A percentile compares a stretch with the other conserved stretches of the same genome.
Conservation (phyloP, 2,113 vertebrate species). For the Rynchops niger region DNA sequence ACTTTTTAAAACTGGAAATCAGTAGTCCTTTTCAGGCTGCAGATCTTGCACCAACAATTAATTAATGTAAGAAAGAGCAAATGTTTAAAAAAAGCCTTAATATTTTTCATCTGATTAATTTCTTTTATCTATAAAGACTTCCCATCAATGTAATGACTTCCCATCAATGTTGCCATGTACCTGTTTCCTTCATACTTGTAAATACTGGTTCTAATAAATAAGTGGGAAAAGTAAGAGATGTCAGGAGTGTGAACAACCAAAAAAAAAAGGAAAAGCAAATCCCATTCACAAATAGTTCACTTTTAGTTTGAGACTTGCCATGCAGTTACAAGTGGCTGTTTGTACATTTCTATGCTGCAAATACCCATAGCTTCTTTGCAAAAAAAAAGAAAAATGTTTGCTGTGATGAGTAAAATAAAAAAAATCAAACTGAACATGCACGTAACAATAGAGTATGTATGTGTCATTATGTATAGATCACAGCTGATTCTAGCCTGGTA, state of each 20-base stretch:
- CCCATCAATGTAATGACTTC: background rate
- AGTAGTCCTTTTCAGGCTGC: background rate
- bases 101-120: background rate
- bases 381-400: background rate
- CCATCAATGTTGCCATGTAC: background rate
- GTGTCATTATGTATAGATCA: background rate
- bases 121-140: background rate
- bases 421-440: background rate
- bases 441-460: fast-evolving
- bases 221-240: background rate
- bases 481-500: background rate
- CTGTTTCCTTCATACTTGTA: background rate
- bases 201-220: background rate
- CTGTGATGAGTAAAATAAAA: background rate
- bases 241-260: background rate
- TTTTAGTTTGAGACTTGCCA: background rate
- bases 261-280: background rate
- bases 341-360: background rate
- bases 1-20: background rate
- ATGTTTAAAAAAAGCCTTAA: background rate
- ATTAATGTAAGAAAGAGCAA: background rate
- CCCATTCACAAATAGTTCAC: background rate
- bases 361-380: background rate
- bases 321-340: background rate
- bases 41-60: background rate